These are phyloP conservation scores for Acanthiza pusilla DNA, from an alignment of 2,797 vertebrate genomes.

Conservation along the genomic window DNA sequence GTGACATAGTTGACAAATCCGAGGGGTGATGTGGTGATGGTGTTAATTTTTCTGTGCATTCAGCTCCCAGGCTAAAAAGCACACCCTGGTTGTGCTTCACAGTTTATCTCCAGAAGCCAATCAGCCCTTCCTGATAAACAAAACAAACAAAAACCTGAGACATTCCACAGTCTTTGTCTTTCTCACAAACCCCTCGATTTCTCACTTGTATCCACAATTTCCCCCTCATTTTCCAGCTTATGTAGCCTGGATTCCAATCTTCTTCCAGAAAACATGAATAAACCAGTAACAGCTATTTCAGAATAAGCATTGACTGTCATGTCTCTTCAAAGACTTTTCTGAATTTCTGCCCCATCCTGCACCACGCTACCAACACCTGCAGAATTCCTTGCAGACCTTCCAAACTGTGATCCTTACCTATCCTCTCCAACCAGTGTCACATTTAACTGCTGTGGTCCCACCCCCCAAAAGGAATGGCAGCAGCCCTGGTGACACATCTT, in stretches of 20 bases:
- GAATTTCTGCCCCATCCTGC: not conserved
- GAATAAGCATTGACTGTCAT: no score
- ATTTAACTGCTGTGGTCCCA: not conserved
- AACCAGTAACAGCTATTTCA: not conserved
- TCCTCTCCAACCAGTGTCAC: not conserved
- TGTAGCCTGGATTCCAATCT: not conserved
- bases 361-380: not conserved
- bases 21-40: no score
- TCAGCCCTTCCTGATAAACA: not conserved
- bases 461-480: no score
- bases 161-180: not conserved
- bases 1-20: not conserved
- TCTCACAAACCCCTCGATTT: not conserved
- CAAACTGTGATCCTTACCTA: not conserved
- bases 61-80: not conserved
- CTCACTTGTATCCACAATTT: not conserved
- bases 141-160: not conserved
- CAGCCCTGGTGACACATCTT: not conserved
- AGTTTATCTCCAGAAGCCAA: not conserved
- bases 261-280: not conserved
- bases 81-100: not conserved
- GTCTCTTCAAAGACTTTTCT: not conserved
- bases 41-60: not conserved
- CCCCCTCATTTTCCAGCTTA: not conserved
- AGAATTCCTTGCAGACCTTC: not conserved